Evolutionary conservation across 2,113 vertebrate species (phyloP), one percentile per base, ranked within the genome.

Genomic region (Tiliqua scincoides): DNA sequence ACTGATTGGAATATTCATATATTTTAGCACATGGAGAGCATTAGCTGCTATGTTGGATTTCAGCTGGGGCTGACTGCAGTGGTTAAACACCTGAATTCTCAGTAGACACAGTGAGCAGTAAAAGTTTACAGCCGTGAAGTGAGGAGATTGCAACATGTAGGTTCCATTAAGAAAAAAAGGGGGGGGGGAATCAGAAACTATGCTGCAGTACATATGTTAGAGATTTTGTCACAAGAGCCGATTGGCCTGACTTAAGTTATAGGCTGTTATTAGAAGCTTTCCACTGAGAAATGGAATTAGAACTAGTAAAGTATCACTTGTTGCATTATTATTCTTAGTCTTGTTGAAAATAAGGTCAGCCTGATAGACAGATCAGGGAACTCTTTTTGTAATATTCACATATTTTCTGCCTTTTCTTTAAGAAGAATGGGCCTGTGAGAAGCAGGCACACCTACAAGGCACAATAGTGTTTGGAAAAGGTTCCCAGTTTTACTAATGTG

Each of bases 21-120:
- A 88, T 81, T 59, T 52, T 85, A 94, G 89, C 95, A 96, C 94
- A 94, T 95, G 95, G 95, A 90, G 81, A 92, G 78, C 90, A 88
- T 97, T 96, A 96, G 57, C 78, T 79, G 72, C 85, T 87, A 87
- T 90, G 85, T 86, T 83, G 90, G 86, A 91, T 93, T 86, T 90
- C 76, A 80, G 65, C 88, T 93, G 87, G 84, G 88, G 91, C 93
- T 89, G 88, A 96, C 95, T 75, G 85, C 23, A 89, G 91, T 92
- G 85, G 88, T 95, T 95, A 95, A 94, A 93, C 90, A 95, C 94
- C 93, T 93, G 93, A 96, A 96, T 92, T 93, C 96, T 95, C 95
- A 90, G 91, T 91, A 93, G 91, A 95, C 95, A 89, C 90, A 93
- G 91, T 89, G 93, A 92, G 88, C 61, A 84, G 80, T 96, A 94